phyloP scores from a whole-genome alignment of 2,113 vertebrate species.

The Tympanuchus pallidicinctus region DNA sequence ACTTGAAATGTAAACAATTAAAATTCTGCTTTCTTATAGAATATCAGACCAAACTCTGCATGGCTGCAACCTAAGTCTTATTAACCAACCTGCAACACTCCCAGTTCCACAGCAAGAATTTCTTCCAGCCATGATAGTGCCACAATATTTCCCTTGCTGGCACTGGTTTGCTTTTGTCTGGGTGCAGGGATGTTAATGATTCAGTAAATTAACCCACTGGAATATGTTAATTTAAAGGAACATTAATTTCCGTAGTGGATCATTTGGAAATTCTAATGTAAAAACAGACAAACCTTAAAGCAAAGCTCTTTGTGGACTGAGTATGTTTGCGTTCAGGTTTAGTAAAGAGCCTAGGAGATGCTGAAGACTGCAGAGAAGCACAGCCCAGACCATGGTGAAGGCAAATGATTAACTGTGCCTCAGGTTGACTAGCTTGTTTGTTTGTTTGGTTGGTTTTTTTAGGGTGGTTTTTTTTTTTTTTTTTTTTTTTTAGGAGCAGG shows the following conservation, averaged over 20 bases:
- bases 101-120: not conserved
- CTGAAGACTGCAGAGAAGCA: not conserved
- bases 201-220: not conserved
- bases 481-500: not conserved
- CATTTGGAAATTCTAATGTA: not conserved
- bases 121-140: not conserved
- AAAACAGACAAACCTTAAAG: not conserved
- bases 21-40: not conserved
- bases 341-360: not conserved
- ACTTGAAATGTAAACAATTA: not conserved
- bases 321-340: not conserved
- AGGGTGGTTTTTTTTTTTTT: not conserved
- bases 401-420: not conserved
- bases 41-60: not conserved
- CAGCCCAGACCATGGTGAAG: not conserved
- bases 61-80: not conserved
- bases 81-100: not conserved
- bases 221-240: constrained; percentile 16
- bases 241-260: not conserved
- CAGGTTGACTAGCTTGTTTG: not conserved
- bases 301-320: not conserved
- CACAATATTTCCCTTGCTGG: not conserved
- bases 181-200: not conserved
- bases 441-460: not conserved
- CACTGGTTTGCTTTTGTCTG: not conserved